A percentile compares a stretch with the other conserved stretches of the same genome.
phyloP scores from a whole-genome alignment of 2,888 invertebrate genomes.

The Drosophila neotestacea region DNA sequence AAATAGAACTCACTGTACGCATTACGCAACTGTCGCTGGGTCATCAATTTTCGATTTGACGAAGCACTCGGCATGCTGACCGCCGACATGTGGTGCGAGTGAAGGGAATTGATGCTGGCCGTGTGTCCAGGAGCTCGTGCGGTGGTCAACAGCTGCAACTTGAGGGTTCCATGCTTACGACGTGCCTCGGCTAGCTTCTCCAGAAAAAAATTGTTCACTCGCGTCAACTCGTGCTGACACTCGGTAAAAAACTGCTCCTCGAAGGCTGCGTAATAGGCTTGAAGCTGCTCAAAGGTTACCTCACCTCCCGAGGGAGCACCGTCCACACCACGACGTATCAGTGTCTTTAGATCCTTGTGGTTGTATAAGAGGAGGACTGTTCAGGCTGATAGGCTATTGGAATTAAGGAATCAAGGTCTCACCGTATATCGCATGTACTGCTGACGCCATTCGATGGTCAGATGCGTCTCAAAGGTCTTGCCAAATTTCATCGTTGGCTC shows the following conservation, averaged over 20 bases:
- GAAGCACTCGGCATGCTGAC: conserved; percentile 12
- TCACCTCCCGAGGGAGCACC: conserved; percentile 92
- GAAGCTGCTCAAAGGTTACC: conserved; percentile 1
- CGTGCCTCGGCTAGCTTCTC: conserved; percentile 98
- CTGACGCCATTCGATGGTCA: conserved; percentile 99
- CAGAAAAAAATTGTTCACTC: conserved; percentile 97
- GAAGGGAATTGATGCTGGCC: conserved; percentile 29
- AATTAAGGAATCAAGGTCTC: conserved; percentile 14
- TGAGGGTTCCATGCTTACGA: conserved; percentile 93
- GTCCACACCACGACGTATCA: conserved; percentile 94
- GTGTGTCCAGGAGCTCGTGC: conserved; percentile 28
- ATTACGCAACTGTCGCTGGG: conserved; percentile 87
- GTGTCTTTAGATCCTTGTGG: conserved; percentile 91
- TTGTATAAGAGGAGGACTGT: too few relatives aligned
- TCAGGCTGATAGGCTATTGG: too few relatives aligned
- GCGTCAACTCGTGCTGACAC: conserved; percentile 95
- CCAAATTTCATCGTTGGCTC: conserved; percentile 95
- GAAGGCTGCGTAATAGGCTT: conserved; percentile 91
- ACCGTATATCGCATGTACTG: conserved; percentile 96
- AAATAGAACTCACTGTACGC: conserved; percentile 99
- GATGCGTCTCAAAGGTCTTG: conserved; percentile 97
- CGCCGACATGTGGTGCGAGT: conserved; percentile 6
- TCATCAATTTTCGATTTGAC: conserved; percentile 49
- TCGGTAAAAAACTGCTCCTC: conserved; percentile 97
- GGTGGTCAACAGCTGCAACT: conserved; percentile 85